phyloP scores from a whole-genome alignment of 2,888 invertebrate genomes.

The Apoderus coryli region DNA sequence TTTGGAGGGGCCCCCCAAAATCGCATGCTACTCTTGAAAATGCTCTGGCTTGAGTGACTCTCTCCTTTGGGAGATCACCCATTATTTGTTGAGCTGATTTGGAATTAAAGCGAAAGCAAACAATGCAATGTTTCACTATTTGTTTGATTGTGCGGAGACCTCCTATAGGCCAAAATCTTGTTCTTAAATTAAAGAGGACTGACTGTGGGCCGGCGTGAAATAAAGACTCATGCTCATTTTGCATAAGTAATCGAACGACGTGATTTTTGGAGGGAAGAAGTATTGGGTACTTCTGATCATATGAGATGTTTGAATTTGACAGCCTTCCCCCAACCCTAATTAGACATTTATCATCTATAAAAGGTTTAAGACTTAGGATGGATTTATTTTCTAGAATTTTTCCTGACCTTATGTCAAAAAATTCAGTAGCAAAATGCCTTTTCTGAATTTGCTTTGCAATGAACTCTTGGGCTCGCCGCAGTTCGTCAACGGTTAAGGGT shows the following conservation, averaged over 20 bases:
- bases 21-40: constrained; percentile 13
- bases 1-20: constrained; percentile 14
- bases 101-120: constrained; percentile 10
- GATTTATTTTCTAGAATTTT: too few species aligned
- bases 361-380: too few species aligned
- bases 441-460: neutral
- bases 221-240: constrained; percentile 1
- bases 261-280: neutral
- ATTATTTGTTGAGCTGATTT: constrained; percentile 11
- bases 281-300: neutral
- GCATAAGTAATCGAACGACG: neutral
- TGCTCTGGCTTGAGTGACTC: constrained; percentile 9
- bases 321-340: constrained; percentile 9
- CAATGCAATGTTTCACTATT: constrained; percentile 9
- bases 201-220: constrained; percentile 1
- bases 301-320: neutral
- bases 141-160: constrained; percentile 10
- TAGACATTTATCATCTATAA: constrained; percentile 3
- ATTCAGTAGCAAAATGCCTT: neutral
- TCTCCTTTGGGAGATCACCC: constrained; percentile 13
- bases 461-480: neutral
- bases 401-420: too few species aligned
- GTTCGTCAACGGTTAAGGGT: too few species aligned
- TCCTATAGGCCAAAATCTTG: constrained; percentile 11
- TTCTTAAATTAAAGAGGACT: constrained; percentile 1